Base-by-base conservation (phyloP, 1,140 invertebrate species). In the Leptinotarsa defecta region DNA sequence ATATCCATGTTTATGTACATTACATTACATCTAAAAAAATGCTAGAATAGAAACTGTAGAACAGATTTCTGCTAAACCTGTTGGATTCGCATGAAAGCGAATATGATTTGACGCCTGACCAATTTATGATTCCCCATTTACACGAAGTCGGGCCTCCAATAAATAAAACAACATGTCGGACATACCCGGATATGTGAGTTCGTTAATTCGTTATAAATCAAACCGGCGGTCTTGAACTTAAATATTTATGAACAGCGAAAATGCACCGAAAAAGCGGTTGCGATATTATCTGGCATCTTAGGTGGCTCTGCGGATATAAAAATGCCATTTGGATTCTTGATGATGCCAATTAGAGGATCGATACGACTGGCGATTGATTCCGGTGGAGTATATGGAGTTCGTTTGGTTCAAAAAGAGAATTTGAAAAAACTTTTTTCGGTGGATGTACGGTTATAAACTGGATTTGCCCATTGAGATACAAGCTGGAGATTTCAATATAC, bases 171-270 rank as follows among this genome's bases (percentile, higher is more conserved):
- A 68, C 67, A 68, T 68, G n/a, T n/a, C 24, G 15, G 19, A 68
- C 24, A 68, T 68, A 68, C 24, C 67, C 67, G 67, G 67, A 68
- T 68, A 68, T 68, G 67, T 48, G n/a, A 67, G 27, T 24, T 24
- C 64, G 27, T 43, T 67, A 67, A 24, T 24, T 24, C 64, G 27
- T 43, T 43, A 68, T 68, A 68, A 68, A 68, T 68, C 67, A 68
- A 68, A 34, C 67, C 15, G 67, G n/a, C 67, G 24, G 24, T 27
- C 24, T 48, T 43, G 24, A 19, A 68, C 24, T 20, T 68, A 68
- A 68, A 68, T 68, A 48, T 48, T 68, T 68, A 48, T 68, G n/a
- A 57, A 57, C 67, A 49, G 43, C n/a, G 43, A 68, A 27, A 48
- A 68, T 68, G 67, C 43, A n/a, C 24, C 15, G 5, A 68, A 68